phyloP scores from a whole-genome alignment of 2,797 vertebrate species.

The Phyllotis vaccarum region DNA sequence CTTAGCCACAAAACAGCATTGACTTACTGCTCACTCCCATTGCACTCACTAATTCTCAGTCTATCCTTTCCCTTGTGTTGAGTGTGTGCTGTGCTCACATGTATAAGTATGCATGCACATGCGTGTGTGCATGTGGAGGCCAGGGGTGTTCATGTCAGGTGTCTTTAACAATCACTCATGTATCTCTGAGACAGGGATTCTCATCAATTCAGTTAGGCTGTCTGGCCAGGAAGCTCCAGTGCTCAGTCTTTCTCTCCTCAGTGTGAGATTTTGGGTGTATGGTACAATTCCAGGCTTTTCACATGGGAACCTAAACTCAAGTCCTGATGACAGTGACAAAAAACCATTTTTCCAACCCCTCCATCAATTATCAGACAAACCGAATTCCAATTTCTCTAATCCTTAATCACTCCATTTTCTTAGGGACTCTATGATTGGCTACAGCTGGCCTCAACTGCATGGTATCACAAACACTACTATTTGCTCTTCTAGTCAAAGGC shows the following conservation, averaged over 20 bases:
- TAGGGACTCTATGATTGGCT: not conserved
- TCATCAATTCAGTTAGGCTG: not conserved
- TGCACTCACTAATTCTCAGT: not conserved
- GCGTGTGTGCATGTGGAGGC: not conserved
- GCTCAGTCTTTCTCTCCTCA: not conserved
- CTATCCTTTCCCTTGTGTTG: not conserved
- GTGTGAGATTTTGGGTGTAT: not conserved
- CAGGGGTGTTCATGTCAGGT: not conserved
- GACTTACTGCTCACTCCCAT: not conserved
- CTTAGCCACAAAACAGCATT: not conserved
- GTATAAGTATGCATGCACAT: not conserved
- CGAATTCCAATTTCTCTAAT: not conserved
- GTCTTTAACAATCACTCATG: not conserved
- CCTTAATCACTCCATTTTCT: not conserved
- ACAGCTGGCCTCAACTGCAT: not conserved
- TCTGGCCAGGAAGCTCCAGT: not conserved
- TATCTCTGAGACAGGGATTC: not conserved
- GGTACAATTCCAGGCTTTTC: not conserved
- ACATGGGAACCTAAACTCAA: not conserved
- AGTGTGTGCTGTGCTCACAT: no score
- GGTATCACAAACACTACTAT: not conserved
- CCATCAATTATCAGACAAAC: not conserved
- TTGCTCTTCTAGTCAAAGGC: not conserved
- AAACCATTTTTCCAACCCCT: not conserved
- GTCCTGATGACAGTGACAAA: not conserved